Evolutionary conservation across 1,140 invertebrate genomes (phyloP).

Genomic region (Probaryconus sp.): DNA sequence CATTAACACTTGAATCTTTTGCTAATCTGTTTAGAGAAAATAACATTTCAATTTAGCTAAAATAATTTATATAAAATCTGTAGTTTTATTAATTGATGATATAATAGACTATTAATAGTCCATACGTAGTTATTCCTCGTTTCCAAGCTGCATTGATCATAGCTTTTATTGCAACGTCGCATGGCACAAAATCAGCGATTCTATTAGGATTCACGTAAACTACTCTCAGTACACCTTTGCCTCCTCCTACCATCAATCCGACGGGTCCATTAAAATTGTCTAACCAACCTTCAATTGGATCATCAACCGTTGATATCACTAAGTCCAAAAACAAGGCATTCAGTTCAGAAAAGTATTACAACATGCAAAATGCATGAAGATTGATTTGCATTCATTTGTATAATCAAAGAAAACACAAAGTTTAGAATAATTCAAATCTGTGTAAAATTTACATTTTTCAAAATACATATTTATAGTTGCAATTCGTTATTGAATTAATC

Average conservation of each 20-base stretch:
- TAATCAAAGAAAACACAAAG: too few species aligned
- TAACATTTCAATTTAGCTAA: constrained; percentile 3
- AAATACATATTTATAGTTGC: too few species aligned
- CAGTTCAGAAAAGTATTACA: too few species aligned
- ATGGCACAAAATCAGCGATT: constrained; percentile 89
- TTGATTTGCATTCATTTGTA: too few species aligned
- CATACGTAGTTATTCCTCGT: constrained; percentile 82
- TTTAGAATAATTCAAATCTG: too few species aligned
- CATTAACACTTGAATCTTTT: constrained; percentile 75
- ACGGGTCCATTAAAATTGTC: constrained; percentile 97
- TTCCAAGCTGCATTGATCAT: constrained; percentile 88
- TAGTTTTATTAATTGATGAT: background rate
- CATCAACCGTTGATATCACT: constrained; percentile 83
- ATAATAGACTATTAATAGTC: constrained; percentile 35
- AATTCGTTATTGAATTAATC: too few species aligned
- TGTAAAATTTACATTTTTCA: too few species aligned
- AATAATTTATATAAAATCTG: background rate
- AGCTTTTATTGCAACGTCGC: constrained; percentile 90
- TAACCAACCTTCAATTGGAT: constrained; percentile 90
- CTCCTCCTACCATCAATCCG: constrained; percentile 85
- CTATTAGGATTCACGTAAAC: constrained; percentile 81
- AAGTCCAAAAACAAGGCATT: background rate
- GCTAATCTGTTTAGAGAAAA: constrained; percentile 62
- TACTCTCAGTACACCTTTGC: constrained; percentile 89
- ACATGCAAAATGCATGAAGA: too few species aligned